Evolutionary conservation across 1,140 invertebrate genomes (phyloP).

Genomic region (Hyphantria cunea): DNA sequence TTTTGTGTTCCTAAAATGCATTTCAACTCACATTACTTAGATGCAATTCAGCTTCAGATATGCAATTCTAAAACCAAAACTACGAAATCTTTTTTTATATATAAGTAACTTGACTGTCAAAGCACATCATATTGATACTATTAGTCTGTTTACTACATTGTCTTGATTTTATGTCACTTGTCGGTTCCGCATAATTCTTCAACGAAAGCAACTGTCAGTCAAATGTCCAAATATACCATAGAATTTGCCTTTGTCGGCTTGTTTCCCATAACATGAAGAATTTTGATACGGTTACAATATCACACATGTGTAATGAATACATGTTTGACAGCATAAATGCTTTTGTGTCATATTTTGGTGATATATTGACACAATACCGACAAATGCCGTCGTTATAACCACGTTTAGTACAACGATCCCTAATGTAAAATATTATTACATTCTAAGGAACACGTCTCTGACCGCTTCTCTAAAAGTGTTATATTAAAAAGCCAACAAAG

Average conservation of each 20-base stretch:
- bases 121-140: too few relatives aligned
- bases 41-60: too few relatives aligned
- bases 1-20: too few relatives aligned
- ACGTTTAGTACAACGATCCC: neutral
- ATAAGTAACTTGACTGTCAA: neutral
- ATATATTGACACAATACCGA: too few relatives aligned
- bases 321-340: constrained; percentile 23
- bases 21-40: too few relatives aligned
- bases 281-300: constrained; percentile 46
- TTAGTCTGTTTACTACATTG: constrained; percentile 23
- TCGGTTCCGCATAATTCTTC: constrained; percentile 63
- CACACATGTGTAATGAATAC: constrained; percentile 31
- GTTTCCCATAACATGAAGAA: constrained; percentile 56
- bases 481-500: constrained; percentile 27
- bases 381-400: neutral
- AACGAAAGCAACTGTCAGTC: constrained; percentile 77
- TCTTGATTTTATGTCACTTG: constrained; percentile 44
- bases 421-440: neutral
- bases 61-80: too few relatives aligned
- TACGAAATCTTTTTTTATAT: neutral
- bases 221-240: constrained; percentile 70
- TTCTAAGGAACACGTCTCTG: too few relatives aligned
- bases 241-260: constrained; percentile 50
- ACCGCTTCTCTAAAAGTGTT: constrained; percentile 10
- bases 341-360: constrained; percentile 10